phyloP scores from a whole-genome alignment of 2,888 invertebrate genomes.

The Drosophila borealis region DNA sequence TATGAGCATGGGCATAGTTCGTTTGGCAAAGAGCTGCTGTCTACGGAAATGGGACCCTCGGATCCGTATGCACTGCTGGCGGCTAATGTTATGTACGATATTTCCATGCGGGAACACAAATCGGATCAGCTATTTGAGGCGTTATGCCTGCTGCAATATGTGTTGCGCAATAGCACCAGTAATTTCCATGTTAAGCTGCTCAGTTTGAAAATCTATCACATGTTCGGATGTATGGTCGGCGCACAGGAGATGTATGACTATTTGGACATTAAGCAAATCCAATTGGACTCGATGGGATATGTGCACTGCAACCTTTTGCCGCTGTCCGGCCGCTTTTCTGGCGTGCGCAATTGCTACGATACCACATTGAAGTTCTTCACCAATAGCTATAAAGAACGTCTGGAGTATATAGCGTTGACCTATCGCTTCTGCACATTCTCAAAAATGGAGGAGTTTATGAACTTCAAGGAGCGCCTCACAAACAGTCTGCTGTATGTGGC shows the following conservation, averaged over 20 bases:
- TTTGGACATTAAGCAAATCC: conserved; percentile 96
- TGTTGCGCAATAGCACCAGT: conserved; percentile 91
- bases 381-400: conserved; percentile 94
- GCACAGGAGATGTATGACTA: conserved; percentile 91
- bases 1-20: conserved; percentile 88
- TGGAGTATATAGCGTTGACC: conserved; percentile 95
- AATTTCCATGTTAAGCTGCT: conserved; percentile 96
- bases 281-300: conserved; percentile 96
- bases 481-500: conserved; percentile 92
- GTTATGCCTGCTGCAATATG: conserved; percentile 90
- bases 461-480: conserved; percentile 92
- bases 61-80: conserved; percentile 94
- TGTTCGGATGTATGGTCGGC: conserved; percentile 89
- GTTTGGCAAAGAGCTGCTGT: conserved; percentile 87
- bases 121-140: conserved; percentile 88
- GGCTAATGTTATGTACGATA: conserved; percentile 85
- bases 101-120: conserved; percentile 86
- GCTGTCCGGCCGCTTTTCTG: conserved; percentile 89
- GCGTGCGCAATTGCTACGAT: conserved; percentile 90
- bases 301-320: conserved; percentile 91
- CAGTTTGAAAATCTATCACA: conserved; percentile 92
- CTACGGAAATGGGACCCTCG: conserved; percentile 90
- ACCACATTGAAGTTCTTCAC: conserved; percentile 94
- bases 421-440: conserved; percentile 98
- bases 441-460: conserved; percentile 95